phyloP scores from a whole-genome alignment of 1,140 invertebrate genomes.

The Heliconius himera region DNA sequence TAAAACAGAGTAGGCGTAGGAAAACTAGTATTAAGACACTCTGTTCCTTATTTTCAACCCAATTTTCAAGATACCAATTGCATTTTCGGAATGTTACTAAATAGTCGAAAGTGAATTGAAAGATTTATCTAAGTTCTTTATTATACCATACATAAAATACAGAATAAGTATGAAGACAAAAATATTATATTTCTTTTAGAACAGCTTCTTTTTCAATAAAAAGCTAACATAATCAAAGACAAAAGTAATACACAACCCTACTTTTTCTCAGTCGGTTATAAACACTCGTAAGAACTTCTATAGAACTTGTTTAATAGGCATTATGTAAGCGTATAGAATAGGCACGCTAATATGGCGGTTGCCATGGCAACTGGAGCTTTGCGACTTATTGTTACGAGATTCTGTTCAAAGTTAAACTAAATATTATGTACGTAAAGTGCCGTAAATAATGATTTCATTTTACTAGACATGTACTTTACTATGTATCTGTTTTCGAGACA shows the following conservation, averaged over 20 bases:
- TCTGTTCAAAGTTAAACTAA: conserved; percentile 11
- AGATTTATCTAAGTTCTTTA: too few species aligned
- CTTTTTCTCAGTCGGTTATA: not conserved
- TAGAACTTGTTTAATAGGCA: conserved; percentile 21
- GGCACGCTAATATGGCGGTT: conserved; percentile 20
- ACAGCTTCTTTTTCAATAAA: not conserved
- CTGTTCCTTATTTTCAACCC: too few species aligned
- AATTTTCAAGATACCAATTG: too few species aligned
- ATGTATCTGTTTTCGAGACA: too few species aligned
- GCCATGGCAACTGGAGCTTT: conserved; percentile 21
- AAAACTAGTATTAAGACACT: too few species aligned
- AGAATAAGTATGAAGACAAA: too few species aligned
- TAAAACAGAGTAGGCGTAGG: too few species aligned
- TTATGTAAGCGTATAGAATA: conserved; percentile 18
- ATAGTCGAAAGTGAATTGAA: too few species aligned
- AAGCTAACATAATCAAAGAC: not conserved
- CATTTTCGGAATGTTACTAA: too few species aligned
- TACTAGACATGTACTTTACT: too few species aligned
- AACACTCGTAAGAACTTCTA: conserved; percentile 10
- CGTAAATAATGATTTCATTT: not conserved
- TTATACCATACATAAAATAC: too few species aligned
- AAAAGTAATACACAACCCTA: not conserved
- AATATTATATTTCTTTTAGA: too few species aligned
- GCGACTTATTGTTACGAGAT: conserved; percentile 7
- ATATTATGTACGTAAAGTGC: not conserved